Conservation (phyloP, 2,797 vertebrate species). For the Rhinichthys osculus region DNA sequence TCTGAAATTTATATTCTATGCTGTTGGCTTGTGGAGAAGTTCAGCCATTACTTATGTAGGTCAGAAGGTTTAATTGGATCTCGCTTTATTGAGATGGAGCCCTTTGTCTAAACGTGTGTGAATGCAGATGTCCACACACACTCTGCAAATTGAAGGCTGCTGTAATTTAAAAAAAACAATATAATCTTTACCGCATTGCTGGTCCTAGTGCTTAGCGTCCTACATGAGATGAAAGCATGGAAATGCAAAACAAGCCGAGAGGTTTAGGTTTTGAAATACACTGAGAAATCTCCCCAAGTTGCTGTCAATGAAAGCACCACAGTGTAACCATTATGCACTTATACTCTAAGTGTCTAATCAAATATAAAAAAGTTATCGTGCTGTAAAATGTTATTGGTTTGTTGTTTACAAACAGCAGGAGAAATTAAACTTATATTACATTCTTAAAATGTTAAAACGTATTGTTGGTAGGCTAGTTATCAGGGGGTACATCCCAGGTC, state of each 20-base stretch:
- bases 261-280: constrained; percentile 3
- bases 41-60: constrained; percentile 60
- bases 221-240: constrained; percentile 24
- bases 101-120: constrained; percentile 46
- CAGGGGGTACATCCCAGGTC: not conserved
- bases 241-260: constrained; percentile 8
- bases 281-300: not conserved
- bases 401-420: not conserved
- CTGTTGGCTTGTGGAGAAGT: constrained; percentile 28
- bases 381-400: constrained; percentile 10
- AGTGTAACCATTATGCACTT: not conserved
- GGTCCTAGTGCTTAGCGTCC: constrained; percentile 4
- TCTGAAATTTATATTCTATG: constrained; percentile 29
- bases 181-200: constrained; percentile 21
- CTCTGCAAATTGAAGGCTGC: constrained; percentile 31
- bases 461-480: not conserved
- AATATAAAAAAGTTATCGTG: not conserved
- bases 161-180: constrained; percentile 27
- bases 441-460: not conserved
- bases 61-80: constrained; percentile 63
- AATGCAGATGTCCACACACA: constrained; percentile 33
- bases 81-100: constrained; percentile 54
- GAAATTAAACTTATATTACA: not conserved
- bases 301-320: constrained; percentile 2
- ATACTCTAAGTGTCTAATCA: constrained; percentile 9